phyloP scores from a whole-genome alignment of 2,888 invertebrate genomes.

The Pherbina coryleti region DNA sequence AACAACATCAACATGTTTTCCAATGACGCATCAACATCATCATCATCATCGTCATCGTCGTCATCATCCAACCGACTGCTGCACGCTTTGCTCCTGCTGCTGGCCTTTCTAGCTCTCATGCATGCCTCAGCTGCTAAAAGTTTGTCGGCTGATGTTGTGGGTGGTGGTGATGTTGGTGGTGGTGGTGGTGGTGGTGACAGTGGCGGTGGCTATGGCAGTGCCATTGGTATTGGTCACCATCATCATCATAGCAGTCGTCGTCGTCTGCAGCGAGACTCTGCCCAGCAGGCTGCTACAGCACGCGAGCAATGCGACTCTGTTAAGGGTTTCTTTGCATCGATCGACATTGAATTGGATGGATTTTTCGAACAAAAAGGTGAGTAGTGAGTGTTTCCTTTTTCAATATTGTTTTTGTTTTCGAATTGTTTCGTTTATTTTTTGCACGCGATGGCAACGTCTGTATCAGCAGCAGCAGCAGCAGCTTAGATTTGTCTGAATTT shows the following conservation, averaged over 20 bases:
- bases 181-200: not conserved
- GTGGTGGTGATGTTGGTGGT: not conserved
- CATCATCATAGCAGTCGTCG: slow-evolving; percentile 56
- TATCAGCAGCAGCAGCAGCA: too few species aligned
- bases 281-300: slow-evolving; percentile 47
- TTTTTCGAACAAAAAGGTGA: slow-evolving; percentile 65
- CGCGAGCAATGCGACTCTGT: slow-evolving; percentile 62
- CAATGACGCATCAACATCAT: not conserved
- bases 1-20: slow-evolving; percentile 16
- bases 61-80: not conserved
- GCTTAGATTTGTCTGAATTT: too few species aligned
- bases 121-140: slow-evolving; percentile 28
- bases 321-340: slow-evolving; percentile 65
- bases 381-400: not conserved
- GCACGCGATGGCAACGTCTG: too few species aligned
- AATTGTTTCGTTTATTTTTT: not conserved
- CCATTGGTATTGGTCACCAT: slow-evolving; percentile 40
- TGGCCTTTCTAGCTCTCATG: not conserved
- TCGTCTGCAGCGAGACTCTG: slow-evolving; percentile 62
- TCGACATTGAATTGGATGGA: slow-evolving; percentile 64
- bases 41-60: not conserved
- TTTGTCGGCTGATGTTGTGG: not conserved
- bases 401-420: not conserved
- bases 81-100: not conserved
- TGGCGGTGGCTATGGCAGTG: not conserved